These are phyloP conservation scores for Pangasius sanitwongsei DNA, from an alignment of 2,797 vertebrate species.

Conservation along the genomic window DNA sequence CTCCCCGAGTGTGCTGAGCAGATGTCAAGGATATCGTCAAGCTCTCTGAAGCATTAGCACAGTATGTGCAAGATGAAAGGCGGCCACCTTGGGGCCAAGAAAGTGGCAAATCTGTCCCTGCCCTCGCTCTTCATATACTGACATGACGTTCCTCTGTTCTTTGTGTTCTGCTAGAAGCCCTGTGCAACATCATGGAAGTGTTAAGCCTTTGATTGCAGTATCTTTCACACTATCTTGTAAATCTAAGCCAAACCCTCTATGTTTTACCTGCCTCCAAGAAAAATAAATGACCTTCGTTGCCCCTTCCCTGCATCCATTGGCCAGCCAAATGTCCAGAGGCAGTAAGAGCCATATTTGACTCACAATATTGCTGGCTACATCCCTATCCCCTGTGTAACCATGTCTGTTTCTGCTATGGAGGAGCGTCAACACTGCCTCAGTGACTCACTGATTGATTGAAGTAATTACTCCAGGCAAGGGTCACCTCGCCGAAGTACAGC, in stretches of 20 bases:
- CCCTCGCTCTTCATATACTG: constrained; percentile 58
- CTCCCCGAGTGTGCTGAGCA: constrained; percentile 70
- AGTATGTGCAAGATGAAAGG: constrained; percentile 74
- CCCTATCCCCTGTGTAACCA: not conserved
- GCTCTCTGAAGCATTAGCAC: constrained; percentile 74
- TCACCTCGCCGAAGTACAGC: constrained; percentile 30
- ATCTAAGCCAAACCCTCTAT: constrained; percentile 5
- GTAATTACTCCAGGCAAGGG: constrained; percentile 52
- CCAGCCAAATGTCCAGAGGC: constrained; percentile 58
- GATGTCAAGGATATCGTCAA: constrained; percentile 74
- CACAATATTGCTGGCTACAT: constrained; percentile 58
- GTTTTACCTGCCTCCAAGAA: constrained; percentile 15
- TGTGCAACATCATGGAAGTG: constrained; percentile 8
- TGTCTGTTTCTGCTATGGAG: constrained; percentile 15
- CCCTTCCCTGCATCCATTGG: constrained; percentile 20
- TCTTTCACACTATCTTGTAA: not conserved
- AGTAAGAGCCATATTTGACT: constrained; percentile 49
- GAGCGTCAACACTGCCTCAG: constrained; percentile 30
- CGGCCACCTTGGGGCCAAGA: constrained; percentile 65
- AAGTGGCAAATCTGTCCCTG: constrained; percentile 66
- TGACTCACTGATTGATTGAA: constrained; percentile 49
- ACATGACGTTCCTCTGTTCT: constrained; percentile 59
- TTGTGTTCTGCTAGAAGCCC: constrained; percentile 10
- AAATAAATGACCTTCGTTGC: constrained; percentile 39
- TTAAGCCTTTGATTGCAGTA: constrained; percentile 22